phyloP scores from a whole-genome alignment of 2,797 vertebrate species.

The Leontopithecus rosalia region DNA sequence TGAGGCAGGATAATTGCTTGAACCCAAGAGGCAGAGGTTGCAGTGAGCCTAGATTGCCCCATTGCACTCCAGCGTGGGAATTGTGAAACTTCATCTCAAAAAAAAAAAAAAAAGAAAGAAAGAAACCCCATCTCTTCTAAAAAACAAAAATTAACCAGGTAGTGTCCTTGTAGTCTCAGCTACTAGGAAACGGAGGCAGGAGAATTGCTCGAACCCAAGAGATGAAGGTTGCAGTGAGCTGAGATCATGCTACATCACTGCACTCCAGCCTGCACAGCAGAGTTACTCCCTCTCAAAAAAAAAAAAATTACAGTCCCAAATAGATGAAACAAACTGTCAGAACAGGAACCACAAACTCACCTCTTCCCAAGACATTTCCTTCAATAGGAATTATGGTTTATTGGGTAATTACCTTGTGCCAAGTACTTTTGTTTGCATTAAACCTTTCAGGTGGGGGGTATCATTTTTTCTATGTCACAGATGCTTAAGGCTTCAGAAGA shows the following conservation, averaged over 20 bases:
- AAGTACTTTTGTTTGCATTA: not conserved
- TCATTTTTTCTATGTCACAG: not conserved
- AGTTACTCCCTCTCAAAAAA: too few relatives aligned
- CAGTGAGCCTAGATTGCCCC: not conserved
- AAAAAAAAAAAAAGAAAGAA: too few relatives aligned
- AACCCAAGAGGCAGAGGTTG: not conserved
- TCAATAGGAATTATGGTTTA: not conserved
- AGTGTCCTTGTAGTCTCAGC: too few relatives aligned
- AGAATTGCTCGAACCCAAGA: too few relatives aligned
- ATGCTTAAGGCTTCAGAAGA: not conserved
- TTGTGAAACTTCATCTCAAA: not conserved
- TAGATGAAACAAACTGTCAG: not conserved
- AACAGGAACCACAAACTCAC: not conserved
- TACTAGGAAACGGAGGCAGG: too few relatives aligned
- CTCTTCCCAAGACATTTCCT: constrained; percentile 43
- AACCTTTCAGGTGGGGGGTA: not conserved
- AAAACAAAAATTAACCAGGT: too few relatives aligned
- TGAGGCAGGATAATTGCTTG: not conserved
- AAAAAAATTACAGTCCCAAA: not conserved
- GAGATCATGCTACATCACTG: too few relatives aligned
- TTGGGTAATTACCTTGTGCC: not conserved
- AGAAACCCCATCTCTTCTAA: too few relatives aligned
- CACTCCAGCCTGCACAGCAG: too few relatives aligned
- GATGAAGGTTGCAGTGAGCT: too few relatives aligned
- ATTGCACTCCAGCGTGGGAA: not conserved